phyloP scores from a whole-genome alignment of 2,888 invertebrate species.

The Noctua janthe region DNA sequence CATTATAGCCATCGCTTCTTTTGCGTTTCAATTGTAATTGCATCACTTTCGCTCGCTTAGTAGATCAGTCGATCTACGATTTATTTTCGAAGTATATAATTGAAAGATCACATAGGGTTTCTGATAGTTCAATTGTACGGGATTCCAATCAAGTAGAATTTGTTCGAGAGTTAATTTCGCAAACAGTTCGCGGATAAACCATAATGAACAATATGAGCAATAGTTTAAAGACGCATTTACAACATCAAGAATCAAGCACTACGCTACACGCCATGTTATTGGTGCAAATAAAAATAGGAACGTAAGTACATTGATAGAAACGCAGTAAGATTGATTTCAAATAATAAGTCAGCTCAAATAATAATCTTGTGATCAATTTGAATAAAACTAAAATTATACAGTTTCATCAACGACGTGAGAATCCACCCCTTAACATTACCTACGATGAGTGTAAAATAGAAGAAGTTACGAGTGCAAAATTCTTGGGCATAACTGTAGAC shows the following conservation, averaged over 20 bases:
- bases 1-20: too few species aligned
- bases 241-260: constrained; percentile 6
- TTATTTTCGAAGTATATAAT: constrained; percentile 9
- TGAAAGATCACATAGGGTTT: constrained; percentile 34
- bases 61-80: too few species aligned
- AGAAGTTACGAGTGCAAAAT: too few species aligned
- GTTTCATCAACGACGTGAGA: too few species aligned
- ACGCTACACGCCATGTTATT: constrained; percentile 13
- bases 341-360: constrained; percentile 29
- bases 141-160: constrained; percentile 53
- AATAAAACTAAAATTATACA: too few species aligned
- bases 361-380: too few species aligned
- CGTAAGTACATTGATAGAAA: background rate
- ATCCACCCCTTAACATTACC: too few species aligned
- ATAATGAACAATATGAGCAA: constrained; percentile 4
- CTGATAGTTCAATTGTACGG: constrained; percentile 43
- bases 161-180: constrained; percentile 40
- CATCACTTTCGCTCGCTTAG: too few species aligned
- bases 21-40: too few species aligned
- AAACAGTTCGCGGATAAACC: constrained; percentile 16
- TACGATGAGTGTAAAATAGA: too few species aligned
- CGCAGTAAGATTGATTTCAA: constrained; percentile 31
- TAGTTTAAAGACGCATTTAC: constrained; percentile 26
- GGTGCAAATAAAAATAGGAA: constrained; percentile 28
- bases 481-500: too few species aligned